These are phyloP conservation scores for Dasyurus viverrinus DNA, from an alignment of 2,113 vertebrate genomes.

Conservation along the genomic window DNA sequence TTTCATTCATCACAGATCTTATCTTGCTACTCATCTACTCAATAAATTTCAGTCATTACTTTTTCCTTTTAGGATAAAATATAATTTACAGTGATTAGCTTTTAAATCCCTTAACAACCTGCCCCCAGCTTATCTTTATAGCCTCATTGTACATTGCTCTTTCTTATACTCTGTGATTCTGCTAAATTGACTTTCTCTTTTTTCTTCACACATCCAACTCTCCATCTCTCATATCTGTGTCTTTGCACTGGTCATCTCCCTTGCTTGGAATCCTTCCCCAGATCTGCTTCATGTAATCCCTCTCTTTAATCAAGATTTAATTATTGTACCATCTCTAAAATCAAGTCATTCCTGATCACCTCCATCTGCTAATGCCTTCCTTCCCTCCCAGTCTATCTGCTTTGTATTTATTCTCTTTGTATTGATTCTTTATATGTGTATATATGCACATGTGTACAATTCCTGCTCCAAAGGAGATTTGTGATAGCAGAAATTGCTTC, in stretches of 20 bases:
- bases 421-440: neutral
- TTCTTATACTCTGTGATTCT: neutral
- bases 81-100: neutral
- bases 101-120: neutral
- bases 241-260: neutral
- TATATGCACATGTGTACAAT: neutral
- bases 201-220: neutral
- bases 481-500: neutral
- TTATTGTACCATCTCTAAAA: neutral
- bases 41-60: neutral
- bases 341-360: neutral
- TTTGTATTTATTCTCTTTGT: neutral
- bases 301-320: neutral
- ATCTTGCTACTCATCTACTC: neutral
- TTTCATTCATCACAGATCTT: neutral
- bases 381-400: no score
- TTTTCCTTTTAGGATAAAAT: neutral
- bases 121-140: neutral
- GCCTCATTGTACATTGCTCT: neutral
- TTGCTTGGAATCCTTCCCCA: neutral
- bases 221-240: neutral
- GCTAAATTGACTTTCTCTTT: neutral
- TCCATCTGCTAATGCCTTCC: neutral
- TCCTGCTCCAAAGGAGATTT: no score
- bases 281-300: neutral